Evolutionary conservation across 2,888 invertebrate species (phyloP).

Genomic region (Koerneria pararmatus): DNA sequence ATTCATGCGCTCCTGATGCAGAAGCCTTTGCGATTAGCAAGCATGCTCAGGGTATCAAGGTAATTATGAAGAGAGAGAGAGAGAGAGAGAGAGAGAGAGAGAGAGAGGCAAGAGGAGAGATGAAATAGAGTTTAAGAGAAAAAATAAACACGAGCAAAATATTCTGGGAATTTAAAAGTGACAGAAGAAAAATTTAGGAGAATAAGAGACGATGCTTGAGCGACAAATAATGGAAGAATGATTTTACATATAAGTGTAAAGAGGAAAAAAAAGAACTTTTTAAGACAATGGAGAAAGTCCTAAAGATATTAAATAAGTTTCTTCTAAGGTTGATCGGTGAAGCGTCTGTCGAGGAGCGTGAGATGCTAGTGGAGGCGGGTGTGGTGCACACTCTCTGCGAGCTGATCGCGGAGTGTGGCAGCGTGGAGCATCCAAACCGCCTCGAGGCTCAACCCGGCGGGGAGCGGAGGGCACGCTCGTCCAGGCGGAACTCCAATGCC

Average conservation of each 20-base stretch:
- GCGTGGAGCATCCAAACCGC: conserved; percentile 13
- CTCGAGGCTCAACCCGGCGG: too few species aligned
- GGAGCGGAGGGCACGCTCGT: conserved; percentile 28
- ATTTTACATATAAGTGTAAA: too few species aligned
- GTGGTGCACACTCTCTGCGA: conserved; percentile 46
- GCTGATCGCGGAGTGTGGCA: conserved; percentile 35
- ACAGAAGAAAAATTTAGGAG: too few species aligned
- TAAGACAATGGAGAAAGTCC: background rate
- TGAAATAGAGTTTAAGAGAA: background rate
- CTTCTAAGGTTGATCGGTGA: conserved; percentile 43
- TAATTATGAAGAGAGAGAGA: conserved; percentile 22
- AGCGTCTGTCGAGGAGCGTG: conserved; percentile 39
- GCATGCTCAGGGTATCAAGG: conserved; percentile 48
- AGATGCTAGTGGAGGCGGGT: conserved; percentile 39
- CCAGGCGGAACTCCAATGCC: conserved; percentile 32
- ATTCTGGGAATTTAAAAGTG: too few species aligned
- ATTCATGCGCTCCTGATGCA: conserved; percentile 34
- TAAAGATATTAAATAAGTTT: background rate
- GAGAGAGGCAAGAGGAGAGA: background rate
- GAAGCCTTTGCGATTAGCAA: conserved; percentile 47
- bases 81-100: background rate
- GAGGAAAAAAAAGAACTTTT: too few species aligned
- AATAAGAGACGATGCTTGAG: too few species aligned
- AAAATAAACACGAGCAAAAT: too few species aligned
- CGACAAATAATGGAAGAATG: too few species aligned